These are phyloP conservation scores for Limnephilus lunatus DNA, from an alignment of 2,888 invertebrate genomes.

Conservation along the genomic window DNA sequence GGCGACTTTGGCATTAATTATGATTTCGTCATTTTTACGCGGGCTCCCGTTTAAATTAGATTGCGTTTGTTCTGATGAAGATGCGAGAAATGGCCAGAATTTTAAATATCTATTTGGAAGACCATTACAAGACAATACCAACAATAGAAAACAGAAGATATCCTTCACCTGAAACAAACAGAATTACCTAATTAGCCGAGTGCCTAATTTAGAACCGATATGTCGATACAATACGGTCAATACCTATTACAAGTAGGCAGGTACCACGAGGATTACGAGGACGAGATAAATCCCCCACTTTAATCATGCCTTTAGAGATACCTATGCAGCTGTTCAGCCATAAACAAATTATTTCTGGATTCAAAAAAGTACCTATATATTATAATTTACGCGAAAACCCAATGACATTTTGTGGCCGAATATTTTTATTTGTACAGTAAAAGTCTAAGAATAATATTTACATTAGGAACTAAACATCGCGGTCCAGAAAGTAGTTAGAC, in stretches of 20 bases:
- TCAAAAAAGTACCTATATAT: neutral
- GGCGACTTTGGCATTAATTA: neutral
- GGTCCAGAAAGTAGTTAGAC: neutral
- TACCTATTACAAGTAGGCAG: neutral
- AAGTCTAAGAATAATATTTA: neutral
- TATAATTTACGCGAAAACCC: neutral
- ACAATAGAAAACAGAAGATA: conserved; percentile 9
- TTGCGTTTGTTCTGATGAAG: conserved; percentile 6
- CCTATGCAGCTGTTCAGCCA: neutral
- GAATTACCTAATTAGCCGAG: neutral
- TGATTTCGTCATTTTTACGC: conserved; percentile 16
- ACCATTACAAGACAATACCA: conserved; percentile 16
- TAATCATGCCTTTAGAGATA: neutral
- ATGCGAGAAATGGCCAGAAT: conserved; percentile 19
- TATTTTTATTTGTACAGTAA: neutral
- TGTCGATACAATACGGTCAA: neutral
- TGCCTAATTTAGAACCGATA: neutral
- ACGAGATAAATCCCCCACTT: neutral
- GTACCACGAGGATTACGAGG: neutral
- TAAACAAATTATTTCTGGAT: neutral
- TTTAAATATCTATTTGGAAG: conserved; percentile 28
- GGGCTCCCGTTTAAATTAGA: conserved; percentile 24
- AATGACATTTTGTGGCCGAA: neutral
- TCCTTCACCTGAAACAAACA: conserved; percentile 37
- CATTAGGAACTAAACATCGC: neutral